Evolutionary conservation across 2,113 vertebrate species (phyloP).

Genomic region (Sinocyclocheilus anophthalmus): DNA sequence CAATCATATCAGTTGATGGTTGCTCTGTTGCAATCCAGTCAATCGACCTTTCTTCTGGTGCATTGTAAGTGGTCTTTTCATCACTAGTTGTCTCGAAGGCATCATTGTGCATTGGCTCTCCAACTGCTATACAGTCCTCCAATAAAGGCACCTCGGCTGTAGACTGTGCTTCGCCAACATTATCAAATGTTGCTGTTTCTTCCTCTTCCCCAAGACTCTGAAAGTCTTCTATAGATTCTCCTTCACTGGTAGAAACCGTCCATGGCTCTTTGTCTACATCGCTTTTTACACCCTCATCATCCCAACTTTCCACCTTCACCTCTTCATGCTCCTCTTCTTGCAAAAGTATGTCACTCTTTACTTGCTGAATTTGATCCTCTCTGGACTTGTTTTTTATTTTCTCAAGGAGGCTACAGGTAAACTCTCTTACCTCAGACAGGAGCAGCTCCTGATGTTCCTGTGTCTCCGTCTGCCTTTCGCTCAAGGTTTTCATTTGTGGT

Average conservation of each 20-base stretch:
- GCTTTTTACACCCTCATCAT: not conserved
- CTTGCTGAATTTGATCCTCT: slow-evolving; percentile 18
- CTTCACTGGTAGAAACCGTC: not conserved
- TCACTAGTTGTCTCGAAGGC: not conserved
- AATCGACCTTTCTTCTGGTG: not conserved
- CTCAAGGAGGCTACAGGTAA: not conserved
- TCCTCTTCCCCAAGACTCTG: slow-evolving; percentile 12
- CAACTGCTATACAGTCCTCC: not conserved
- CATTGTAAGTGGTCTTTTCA: not conserved
- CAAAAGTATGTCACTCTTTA: not conserved
- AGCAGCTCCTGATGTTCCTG: not conserved
- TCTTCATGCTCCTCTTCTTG: not conserved
- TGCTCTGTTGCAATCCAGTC: not conserved
- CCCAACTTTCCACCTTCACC: not conserved
- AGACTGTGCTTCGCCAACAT: not conserved
- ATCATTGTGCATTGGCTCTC: not conserved
- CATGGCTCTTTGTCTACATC: not conserved
- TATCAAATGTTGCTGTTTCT: not conserved
- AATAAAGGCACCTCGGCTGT: not conserved
- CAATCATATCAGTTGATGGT: not conserved
- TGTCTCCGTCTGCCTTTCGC: not conserved
- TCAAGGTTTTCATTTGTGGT: not conserved
- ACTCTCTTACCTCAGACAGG: not conserved
- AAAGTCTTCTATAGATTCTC: not conserved
- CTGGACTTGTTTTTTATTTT: not conserved